phyloP scores from a whole-genome alignment of 2,797 vertebrate genomes.

The Odontamblyopus lacepedii region DNA sequence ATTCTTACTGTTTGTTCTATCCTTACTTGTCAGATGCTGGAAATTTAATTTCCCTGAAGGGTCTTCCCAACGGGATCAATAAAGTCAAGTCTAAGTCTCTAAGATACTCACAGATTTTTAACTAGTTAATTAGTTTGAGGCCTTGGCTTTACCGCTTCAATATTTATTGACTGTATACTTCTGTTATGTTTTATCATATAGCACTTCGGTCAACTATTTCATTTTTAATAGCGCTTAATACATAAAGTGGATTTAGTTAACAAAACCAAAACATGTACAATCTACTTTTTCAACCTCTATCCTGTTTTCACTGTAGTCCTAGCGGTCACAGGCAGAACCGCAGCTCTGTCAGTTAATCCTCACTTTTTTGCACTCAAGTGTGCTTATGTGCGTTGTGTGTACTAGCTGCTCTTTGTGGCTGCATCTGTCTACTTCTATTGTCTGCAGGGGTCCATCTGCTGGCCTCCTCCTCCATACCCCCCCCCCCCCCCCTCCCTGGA shows the following conservation, averaged over 20 bases:
- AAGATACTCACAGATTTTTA: too few relatives aligned
- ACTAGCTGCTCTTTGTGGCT: slow-evolving; percentile 67
- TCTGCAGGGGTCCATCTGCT: slow-evolving; percentile 77
- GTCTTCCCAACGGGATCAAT: too few relatives aligned
- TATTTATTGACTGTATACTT: too few relatives aligned
- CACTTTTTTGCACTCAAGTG: slow-evolving; percentile 7
- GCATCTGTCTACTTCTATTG: slow-evolving; percentile 74
- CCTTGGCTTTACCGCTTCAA: too few relatives aligned
- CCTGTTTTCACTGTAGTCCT: background rate
- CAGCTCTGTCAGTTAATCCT: background rate
- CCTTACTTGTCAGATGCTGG: too few relatives aligned
- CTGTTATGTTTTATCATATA: too few relatives aligned
- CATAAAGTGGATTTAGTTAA: too few relatives aligned
- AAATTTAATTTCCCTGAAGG: too few relatives aligned
- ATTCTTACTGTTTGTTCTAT: too few relatives aligned
- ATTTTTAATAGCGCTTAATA: too few relatives aligned
- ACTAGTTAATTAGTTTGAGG: background rate
- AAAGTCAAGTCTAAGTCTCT: too few relatives aligned
- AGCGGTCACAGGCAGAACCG: slow-evolving; percentile 5
- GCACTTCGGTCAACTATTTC: too few relatives aligned
- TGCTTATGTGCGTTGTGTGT: slow-evolving; percentile 34
- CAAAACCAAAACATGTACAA: background rate
- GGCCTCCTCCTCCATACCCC: slow-evolving; percentile 39
- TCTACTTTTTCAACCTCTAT: background rate
- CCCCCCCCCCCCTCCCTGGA: slow-evolving; percentile 11